phyloP scores from a whole-genome alignment of 1,140 invertebrate species.

The Apocrypta bakeri region DNA sequence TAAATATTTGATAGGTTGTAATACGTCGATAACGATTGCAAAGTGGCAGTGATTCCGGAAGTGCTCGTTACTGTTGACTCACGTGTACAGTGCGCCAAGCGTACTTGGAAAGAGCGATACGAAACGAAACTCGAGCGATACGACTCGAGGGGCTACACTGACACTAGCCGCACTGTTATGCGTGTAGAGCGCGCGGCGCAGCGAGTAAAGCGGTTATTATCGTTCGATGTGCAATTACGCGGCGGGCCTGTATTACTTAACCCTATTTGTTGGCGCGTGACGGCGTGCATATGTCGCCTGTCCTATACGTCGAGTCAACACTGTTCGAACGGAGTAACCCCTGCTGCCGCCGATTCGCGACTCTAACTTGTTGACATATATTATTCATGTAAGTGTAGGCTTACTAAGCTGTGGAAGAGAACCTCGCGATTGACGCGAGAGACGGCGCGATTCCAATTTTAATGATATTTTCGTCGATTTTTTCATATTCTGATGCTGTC shows the following conservation, averaged over 20 bases:
- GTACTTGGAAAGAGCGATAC: background rate
- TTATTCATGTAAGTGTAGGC: slow-evolving; percentile 28
- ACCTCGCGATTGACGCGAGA: too few relatives aligned
- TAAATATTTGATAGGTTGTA: slow-evolving; percentile 36
- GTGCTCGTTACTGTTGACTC: slow-evolving; percentile 44
- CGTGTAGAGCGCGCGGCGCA: background rate
- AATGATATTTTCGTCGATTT: too few relatives aligned
- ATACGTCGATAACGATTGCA: slow-evolving; percentile 44
- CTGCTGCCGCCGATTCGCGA: slow-evolving; percentile 22
- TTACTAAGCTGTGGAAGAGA: too few relatives aligned
- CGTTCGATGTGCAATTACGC: slow-evolving; percentile 58
- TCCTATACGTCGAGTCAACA: slow-evolving; percentile 16
- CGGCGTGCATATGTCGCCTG: slow-evolving; percentile 40
- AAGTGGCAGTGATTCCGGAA: slow-evolving; percentile 49
- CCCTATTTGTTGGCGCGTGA: slow-evolving; percentile 56
- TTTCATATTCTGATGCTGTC: too few relatives aligned
- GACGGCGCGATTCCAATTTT: too few relatives aligned
- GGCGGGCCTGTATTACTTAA: slow-evolving; percentile 64
- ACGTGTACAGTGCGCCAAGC: slow-evolving; percentile 15
- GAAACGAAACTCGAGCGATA: too few relatives aligned
- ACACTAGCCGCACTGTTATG: too few relatives aligned
- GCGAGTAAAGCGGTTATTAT: slow-evolving; percentile 44
- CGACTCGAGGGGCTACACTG: too few relatives aligned
- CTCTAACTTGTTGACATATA: slow-evolving; percentile 42
- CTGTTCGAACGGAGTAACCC: background rate